These are phyloP conservation scores for Epinephelus cyanopodus DNA, from an alignment of 2,113 vertebrate genomes.

Conservation along the genomic window DNA sequence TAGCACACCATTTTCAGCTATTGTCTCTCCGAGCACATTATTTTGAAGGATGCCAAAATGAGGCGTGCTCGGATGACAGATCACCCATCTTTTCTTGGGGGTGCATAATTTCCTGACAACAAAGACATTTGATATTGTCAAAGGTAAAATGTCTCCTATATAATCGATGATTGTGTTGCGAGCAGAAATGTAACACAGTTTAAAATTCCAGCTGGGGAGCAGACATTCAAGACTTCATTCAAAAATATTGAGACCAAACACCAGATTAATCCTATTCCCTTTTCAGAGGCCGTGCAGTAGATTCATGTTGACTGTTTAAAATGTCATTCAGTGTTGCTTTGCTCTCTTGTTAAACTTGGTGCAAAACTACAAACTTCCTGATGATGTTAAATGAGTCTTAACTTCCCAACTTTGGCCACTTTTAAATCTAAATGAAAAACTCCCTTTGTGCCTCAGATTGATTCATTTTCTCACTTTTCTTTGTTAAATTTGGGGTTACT, in stretches of 20 bases:
- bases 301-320: constrained; percentile 11
- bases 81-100: neutral
- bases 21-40: neutral
- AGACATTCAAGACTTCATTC: neutral
- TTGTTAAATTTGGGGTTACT: neutral
- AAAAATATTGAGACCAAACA: neutral
- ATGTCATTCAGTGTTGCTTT: neutral
- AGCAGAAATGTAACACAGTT: neutral
- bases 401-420: neutral
- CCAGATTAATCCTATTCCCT: constrained; percentile 11
- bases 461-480: constrained; percentile 19
- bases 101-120: constrained; percentile 1
- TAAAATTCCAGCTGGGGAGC: neutral
- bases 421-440: constrained; percentile 23
- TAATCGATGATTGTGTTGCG: neutral
- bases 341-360: neutral
- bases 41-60: constrained; percentile 24
- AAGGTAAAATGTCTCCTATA: constrained; percentile 3
- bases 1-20: constrained; percentile 22
- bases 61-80: neutral
- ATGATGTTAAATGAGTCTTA: constrained; percentile 13
- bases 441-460: neutral
- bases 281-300: neutral
- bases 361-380: neutral
- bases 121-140: neutral